Percentiles rank a stretch among this genome's conserved stretches.
phyloP scores from a whole-genome alignment of 2,113 vertebrate genomes.

The Albula goreensis region DNA sequence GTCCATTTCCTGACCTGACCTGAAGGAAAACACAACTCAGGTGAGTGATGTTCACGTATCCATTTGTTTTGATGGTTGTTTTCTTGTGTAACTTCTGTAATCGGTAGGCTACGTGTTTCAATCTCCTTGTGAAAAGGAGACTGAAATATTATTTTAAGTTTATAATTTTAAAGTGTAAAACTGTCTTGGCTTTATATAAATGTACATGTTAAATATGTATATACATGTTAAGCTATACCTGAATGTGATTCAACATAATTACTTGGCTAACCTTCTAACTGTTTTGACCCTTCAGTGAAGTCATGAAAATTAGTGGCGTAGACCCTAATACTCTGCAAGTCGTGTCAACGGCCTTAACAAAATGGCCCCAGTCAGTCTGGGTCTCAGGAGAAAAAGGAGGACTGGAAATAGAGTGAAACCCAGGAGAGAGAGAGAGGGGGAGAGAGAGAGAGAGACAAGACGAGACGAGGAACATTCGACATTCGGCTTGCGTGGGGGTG shows the following conservation, averaged over 20 bases:
- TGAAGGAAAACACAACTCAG: slow-evolving; percentile 83
- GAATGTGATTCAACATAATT: slow-evolving; percentile 76
- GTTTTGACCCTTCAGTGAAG: slow-evolving; percentile 85
- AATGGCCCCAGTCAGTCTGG: slow-evolving; percentile 77
- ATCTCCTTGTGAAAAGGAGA: not conserved
- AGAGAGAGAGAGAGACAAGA: slow-evolving; percentile 44
- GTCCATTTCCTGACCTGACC: slow-evolving; percentile 98
- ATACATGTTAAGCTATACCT: slow-evolving; percentile 67
- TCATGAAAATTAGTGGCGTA: slow-evolving; percentile 79
- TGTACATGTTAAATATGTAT: not conserved
- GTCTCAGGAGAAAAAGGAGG: slow-evolving; percentile 79
- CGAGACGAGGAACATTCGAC: slow-evolving; percentile 69
- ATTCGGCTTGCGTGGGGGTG: slow-evolving; percentile 68
- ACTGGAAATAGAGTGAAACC: slow-evolving; percentile 81
- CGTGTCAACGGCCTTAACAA: slow-evolving; percentile 81
- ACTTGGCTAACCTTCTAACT: slow-evolving; percentile 68
- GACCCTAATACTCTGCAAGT: slow-evolving; percentile 77
- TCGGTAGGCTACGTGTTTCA: not conserved
- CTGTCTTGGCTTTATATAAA: not conserved
- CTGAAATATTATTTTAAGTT: not conserved
- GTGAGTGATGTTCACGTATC: slow-evolving; percentile 68
- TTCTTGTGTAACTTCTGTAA: slow-evolving; percentile 33
- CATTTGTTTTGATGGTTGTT: slow-evolving; percentile 27
- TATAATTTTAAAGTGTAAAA: not conserved
- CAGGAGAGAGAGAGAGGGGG: slow-evolving; percentile 49